Base-by-base conservation (phyloP, 1,140 invertebrate species). In the Ostrea denselamellosa region DNA sequence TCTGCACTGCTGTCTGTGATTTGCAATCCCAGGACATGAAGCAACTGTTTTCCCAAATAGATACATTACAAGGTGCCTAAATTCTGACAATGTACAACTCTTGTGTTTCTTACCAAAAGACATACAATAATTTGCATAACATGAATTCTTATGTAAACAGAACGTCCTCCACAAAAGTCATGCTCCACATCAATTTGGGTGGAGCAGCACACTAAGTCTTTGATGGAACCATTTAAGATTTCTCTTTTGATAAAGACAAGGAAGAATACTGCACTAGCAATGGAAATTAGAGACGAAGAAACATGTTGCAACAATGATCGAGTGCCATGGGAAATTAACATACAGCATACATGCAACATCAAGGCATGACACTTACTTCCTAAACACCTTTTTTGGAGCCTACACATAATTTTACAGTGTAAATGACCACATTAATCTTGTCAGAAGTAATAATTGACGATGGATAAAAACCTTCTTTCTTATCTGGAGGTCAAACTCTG, bases 371-470 rank as follows among this genome's bases (percentile, higher is more conserved):
- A 77, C 28, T 25, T 62, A 62, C 28, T 77, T 77, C 68, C 25
- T 25, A 10, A 77, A 25, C 22, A 25, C 68, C 28, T 77, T 77
- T 77, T 34, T 77, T 7, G 22, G 68, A 77, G 68, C 68, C 68
- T 77, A 10, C 28, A 34, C 10, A 25, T 77, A 34, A 28, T 77
- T 34, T 28, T 9, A 28, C 68, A 34, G 17, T 77, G 68, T 77
- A 77, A 28, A 34, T 77, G 68, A 77, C 68, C 68, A 77, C 68
- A 77, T 77, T 77, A 77, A 77, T 77, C 68, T 77, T 77, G 68
- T 77, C 68, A 77, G 68, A 25, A 22, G 25, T 77, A 77, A 77
- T 77, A 28, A 77, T 77, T 77, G 25, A 22, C 68, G 14, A 77
- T 34, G 68, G 28, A 77, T 62, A 77, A 77, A 77, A 77, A 44